Percentiles rank a stretch among this genome's conserved stretches.
phyloP scores from a whole-genome alignment of 2,888 invertebrate species.

The Mesorhabditis sp. region DNA sequence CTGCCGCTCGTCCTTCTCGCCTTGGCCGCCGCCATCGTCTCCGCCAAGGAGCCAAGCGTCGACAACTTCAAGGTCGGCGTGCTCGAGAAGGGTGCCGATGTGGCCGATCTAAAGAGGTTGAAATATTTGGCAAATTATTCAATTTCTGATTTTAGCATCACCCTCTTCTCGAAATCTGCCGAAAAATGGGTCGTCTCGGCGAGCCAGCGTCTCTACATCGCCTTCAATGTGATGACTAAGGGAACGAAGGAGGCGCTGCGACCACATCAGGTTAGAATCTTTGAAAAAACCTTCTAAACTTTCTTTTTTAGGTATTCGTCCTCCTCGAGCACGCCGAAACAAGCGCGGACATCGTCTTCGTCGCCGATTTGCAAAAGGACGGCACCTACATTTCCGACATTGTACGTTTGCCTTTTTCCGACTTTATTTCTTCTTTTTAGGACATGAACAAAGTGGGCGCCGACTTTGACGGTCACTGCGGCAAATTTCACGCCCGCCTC shows the following conservation, averaged over 20 bases:
- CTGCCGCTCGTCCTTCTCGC: too few relatives aligned
- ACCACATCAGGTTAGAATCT: constrained; percentile 61
- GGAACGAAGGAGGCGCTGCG: constrained; percentile 69
- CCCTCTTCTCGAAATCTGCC: constrained; percentile 72
- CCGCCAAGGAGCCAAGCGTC: constrained; percentile 55
- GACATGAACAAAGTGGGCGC: constrained; percentile 76
- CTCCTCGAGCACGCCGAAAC: constrained; percentile 69
- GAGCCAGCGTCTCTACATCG: constrained; percentile 74
- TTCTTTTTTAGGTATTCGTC: constrained; percentile 69
- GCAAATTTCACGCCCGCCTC: constrained; percentile 76
- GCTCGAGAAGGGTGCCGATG: constrained; percentile 65
- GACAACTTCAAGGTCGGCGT: constrained; percentile 67
- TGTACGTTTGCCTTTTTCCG: constrained; percentile 63
- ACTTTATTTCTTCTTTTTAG: constrained; percentile 43
- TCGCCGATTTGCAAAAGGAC: constrained; percentile 72
- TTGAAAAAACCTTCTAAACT: constrained; percentile 18
- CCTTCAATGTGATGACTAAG: constrained; percentile 76
- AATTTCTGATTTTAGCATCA: constrained; percentile 64
- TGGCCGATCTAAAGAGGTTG: constrained; percentile 57
- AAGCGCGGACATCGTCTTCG: constrained; percentile 83
- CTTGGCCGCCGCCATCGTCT: too few relatives aligned
- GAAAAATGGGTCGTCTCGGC: constrained; percentile 76
- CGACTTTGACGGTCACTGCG: constrained; percentile 75
- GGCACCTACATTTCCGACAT: constrained; percentile 80
- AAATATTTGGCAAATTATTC: not conserved